Conservation (phyloP, 2,888 invertebrate genomes). For the Steromphala cineraria region DNA sequence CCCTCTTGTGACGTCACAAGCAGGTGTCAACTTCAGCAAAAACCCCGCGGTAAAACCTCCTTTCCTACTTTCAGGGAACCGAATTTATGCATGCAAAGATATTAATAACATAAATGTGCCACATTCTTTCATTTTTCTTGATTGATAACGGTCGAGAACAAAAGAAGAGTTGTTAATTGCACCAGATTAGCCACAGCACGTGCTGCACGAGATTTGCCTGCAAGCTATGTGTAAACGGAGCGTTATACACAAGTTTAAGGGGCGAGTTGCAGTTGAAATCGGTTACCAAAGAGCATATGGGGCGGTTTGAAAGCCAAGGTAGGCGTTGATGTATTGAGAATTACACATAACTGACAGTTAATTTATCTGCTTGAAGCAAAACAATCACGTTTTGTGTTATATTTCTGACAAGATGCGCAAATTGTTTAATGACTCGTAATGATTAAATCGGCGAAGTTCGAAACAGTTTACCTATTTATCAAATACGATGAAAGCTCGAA, state of each 20-base stretch:
- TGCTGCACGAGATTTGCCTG: not conserved
- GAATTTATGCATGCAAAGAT: slow-evolving; percentile 1
- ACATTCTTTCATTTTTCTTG: not conserved
- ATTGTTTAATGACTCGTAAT: too few species aligned
- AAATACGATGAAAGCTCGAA: too few species aligned
- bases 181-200: not conserved
- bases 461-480: too few species aligned
- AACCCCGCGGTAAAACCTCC: not conserved
- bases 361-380: too few species aligned
- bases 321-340: too few species aligned
- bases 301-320: too few species aligned
- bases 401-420: too few species aligned
- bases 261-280: not conserved
- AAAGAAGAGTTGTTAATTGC: not conserved
- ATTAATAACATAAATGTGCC: slow-evolving; percentile 13
- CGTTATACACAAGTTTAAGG: not conserved
- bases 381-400: too few species aligned
- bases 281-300: not conserved
- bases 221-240: not conserved
- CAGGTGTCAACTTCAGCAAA: not conserved
- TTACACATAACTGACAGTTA: too few species aligned
- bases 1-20: not conserved
- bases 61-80: not conserved
- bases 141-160: slow-evolving; percentile 12
- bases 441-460: too few species aligned